Percentiles rank a stretch among this genome's conserved stretches.
These are phyloP conservation scores for Corapipo altera DNA, from an alignment of 2,113 vertebrate species.

Conservation along the genomic window DNA sequence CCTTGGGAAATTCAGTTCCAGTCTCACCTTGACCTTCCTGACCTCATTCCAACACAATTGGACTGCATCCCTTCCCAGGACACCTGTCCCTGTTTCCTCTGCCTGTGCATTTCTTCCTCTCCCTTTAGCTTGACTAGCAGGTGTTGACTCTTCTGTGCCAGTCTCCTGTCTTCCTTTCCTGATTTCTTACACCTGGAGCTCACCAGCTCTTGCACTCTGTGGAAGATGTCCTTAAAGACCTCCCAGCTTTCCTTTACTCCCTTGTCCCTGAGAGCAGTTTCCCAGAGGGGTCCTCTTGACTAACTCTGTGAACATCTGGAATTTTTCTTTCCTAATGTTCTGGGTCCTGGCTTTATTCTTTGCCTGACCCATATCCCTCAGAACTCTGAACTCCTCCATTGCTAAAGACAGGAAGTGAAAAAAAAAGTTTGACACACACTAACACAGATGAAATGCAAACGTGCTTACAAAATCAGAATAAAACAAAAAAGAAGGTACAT, in stretches of 20 bases:
- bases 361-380: neutral
- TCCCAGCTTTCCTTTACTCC: neutral
- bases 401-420: neutral
- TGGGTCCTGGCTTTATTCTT: neutral
- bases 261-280: neutral
- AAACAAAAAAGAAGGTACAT: neutral
- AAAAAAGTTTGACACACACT: neutral
- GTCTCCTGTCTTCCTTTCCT: neutral
- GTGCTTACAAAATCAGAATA: neutral
- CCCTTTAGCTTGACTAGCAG: neutral
- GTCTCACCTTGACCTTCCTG: neutral
- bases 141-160: accelerated
- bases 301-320: neutral
- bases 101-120: neutral
- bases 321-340: neutral
- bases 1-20: neutral
- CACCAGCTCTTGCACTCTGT: accelerated
- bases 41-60: neutral
- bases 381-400: neutral
- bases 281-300: neutral
- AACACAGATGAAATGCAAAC: neutral
- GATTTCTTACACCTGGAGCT: neutral
- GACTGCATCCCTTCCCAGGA: neutral
- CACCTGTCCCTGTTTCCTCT: neutral
- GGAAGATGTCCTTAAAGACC: neutral